Evolutionary conservation across 2,797 vertebrate genomes (phyloP).

Genomic region (Arnoldichthys spilopterus): DNA sequence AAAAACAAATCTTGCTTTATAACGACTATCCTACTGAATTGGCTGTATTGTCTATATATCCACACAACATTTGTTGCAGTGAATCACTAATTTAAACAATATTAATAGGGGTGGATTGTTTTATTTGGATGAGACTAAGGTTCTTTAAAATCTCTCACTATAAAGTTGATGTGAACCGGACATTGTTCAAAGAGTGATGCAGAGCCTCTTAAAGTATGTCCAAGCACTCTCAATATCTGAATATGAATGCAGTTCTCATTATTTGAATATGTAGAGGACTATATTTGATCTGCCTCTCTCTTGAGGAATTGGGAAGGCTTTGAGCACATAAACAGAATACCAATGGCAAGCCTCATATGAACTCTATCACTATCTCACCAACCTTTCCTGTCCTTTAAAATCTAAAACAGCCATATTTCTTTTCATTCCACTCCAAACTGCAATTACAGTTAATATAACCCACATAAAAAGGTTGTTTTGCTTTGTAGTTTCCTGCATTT

Average conservation of each 20-base stretch:
- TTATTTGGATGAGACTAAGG: conserved; percentile 22
- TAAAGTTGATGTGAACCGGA: conserved; percentile 51
- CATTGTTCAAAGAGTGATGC: conserved; percentile 55
- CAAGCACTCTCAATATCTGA: conserved; percentile 66
- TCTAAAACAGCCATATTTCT: conserved; percentile 47
- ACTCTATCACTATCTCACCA: conserved; percentile 54
- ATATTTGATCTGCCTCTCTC: neutral
- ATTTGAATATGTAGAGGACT: conserved; percentile 61
- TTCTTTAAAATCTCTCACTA: conserved; percentile 43
- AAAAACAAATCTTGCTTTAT: conserved; percentile 47
- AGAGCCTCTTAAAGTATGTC: conserved; percentile 64
- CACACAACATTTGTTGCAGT: conserved; percentile 39
- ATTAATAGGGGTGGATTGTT: conserved; percentile 54
- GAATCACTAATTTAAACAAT: conserved; percentile 51
- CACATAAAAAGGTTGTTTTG: conserved; percentile 50
- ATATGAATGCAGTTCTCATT: conserved; percentile 62
- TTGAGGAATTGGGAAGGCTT: neutral
- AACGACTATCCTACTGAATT: conserved; percentile 26
- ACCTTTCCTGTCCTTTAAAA: conserved; percentile 66
- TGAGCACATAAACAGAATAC: neutral
- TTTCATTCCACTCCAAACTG: conserved; percentile 65
- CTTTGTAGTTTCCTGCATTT: conserved; percentile 58
- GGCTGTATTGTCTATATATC: neutral
- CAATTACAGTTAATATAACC: conserved; percentile 59
- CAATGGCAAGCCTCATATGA: neutral